These are phyloP conservation scores for Otolemur garnettii DNA, from an alignment of 2,113 vertebrate species.

Conservation along the genomic window DNA sequence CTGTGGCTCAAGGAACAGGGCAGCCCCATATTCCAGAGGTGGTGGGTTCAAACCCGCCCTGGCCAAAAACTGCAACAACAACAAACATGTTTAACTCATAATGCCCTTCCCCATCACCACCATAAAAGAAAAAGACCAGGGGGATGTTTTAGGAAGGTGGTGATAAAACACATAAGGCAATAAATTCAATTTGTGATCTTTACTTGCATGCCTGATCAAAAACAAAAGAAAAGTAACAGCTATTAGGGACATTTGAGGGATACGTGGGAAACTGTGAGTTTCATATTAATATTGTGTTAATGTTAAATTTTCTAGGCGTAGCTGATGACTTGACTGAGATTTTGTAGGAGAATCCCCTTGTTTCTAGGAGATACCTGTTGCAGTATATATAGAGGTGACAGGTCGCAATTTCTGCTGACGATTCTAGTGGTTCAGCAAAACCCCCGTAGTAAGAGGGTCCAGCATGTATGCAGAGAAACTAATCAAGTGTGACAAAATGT, in stretches of 20 bases:
- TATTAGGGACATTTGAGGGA: not conserved
- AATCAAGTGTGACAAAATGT: not conserved
- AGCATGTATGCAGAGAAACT: not conserved
- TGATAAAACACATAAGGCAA: not conserved
- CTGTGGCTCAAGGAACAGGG: too few relatives aligned
- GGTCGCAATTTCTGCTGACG: not conserved
- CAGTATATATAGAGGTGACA: not conserved
- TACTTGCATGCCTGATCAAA: not conserved
- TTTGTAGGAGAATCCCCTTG: not conserved
- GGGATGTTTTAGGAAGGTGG: not conserved
- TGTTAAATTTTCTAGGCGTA: not conserved
- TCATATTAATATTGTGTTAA: too few relatives aligned
- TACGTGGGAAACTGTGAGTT: not conserved
- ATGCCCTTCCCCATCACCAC: too few relatives aligned
- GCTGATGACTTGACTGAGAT: not conserved
- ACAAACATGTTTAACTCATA: too few relatives aligned
- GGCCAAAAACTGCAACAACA: not conserved
- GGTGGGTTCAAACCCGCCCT: not conserved
- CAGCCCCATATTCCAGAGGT: too few relatives aligned
- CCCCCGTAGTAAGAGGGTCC: too few relatives aligned
- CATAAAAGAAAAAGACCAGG: not conserved
- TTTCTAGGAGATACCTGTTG: not conserved
- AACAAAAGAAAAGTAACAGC: not conserved
- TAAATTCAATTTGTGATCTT: not conserved
- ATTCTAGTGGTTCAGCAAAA: not conserved